Base-by-base conservation (phyloP, 1,140 invertebrate genomes). In the Linepithema humile region DNA sequence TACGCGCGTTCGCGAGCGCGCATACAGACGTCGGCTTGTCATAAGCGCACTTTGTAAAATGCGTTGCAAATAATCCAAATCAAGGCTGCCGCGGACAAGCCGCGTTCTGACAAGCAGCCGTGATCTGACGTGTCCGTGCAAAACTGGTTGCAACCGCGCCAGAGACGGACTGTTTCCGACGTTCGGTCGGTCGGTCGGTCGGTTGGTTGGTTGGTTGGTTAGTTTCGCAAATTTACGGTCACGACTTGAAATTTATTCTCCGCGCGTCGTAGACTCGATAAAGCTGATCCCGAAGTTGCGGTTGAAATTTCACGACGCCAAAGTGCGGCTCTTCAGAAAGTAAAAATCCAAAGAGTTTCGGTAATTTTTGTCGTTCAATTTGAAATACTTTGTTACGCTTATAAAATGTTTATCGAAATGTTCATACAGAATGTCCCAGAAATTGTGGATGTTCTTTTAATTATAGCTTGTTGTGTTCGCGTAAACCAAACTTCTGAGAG, bases 31-130 rank as follows among this genome's bases (percentile, higher is more conserved):
- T 26, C 10, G 43, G 73, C 35, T 40, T 20, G 48, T 62, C 17
- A 50, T 62, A 64, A 64, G 59, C 35, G 59, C 29, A 62, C 6
- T 55, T 45, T 48, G 62, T 59, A 85, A 85, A 65, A 20, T 57
- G 45, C 48, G 26, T 72, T 50, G 59, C 57, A 89, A 84, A 89
- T 86, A 89, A 89, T 89, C 74, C 70, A 85, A 89, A 89, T 86
- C 75, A 86, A 89, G 85, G 70, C 38, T 74, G 43, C 77, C 62
- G 72, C 70, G 55, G 70, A 72, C 73, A 64, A 75, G 55, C n/a
- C 53, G 82, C 64, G 45, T 70, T 87, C 86, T 84, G 86, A 88
- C 82, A 74, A 88, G 82, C 62, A 72, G 65, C 85, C 72, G 70
- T 59, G 53, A 59, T 65, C 75, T 60, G 83, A 85, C 74, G 67